A percentile compares a stretch with the other conserved stretches of the same genome.
Evolutionary conservation across 2,797 vertebrate genomes (phyloP).

Genomic region (Nannoperca australis): DNA sequence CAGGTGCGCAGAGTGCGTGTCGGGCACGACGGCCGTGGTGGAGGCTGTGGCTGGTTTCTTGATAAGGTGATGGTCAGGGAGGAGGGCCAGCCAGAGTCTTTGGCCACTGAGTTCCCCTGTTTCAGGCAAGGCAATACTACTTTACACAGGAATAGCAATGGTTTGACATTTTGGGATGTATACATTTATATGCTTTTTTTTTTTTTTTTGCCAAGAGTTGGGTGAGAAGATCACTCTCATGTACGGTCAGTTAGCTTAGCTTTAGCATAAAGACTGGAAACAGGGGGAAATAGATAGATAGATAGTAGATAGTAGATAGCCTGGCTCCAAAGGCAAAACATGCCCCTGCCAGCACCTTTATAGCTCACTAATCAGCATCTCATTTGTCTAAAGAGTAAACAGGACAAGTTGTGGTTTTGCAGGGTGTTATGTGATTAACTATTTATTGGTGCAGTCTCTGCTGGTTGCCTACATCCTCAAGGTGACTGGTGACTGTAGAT

Average conservation of each 20-base stretch:
- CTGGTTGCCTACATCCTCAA: too few relatives aligned
- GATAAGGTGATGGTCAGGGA: conserved; percentile 96
- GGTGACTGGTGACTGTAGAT: background rate
- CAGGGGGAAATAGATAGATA: background rate
- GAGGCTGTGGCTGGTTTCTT: conserved; percentile 96
- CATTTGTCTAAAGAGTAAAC: background rate
- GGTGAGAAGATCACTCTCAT: background rate
- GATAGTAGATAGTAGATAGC: too few relatives aligned
- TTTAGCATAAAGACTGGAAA: background rate
- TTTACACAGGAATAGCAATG: background rate
- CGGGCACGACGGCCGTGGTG: conserved; percentile 94
- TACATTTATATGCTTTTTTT: background rate
- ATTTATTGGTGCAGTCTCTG: too few relatives aligned
- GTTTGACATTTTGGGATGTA: background rate
- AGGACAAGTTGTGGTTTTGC: too few relatives aligned
- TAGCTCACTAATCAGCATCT: background rate
- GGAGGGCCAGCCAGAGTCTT: conserved; percentile 93
- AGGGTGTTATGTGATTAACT: too few relatives aligned
- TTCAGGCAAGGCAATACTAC: conserved; percentile 85
- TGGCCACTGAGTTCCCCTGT: conserved; percentile 93
- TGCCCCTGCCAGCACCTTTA: background rate
- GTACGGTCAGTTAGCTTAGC: background rate
- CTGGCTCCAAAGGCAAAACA: background rate
- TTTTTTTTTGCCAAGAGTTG: background rate
- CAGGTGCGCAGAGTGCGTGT: conserved; percentile 91